These are phyloP conservation scores for Pterobdella sp. DNA, from an alignment of 2,888 invertebrate genomes.

Conservation along the genomic window DNA sequence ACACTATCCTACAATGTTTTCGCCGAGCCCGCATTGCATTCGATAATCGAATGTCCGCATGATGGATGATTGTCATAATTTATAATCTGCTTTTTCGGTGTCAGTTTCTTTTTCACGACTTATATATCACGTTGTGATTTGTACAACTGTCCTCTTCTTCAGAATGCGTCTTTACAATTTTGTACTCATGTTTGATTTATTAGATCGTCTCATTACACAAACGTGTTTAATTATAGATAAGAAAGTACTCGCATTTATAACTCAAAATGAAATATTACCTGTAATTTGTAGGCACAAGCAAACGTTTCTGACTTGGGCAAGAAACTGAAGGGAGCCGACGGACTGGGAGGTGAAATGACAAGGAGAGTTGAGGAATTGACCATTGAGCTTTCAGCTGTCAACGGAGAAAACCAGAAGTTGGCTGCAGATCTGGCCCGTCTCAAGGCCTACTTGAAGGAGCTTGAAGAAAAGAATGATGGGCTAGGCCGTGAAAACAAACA, in stretches of 20 bases:
- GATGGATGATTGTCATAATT: not conserved
- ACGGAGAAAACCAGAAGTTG: conserved; percentile 67
- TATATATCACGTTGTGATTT: not conserved
- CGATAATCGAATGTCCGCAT: not conserved
- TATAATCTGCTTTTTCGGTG: not conserved
- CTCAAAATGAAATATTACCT: not conserved
- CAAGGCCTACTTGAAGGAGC: conserved; percentile 88
- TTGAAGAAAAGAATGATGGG: conserved; percentile 87
- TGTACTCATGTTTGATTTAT: not conserved
- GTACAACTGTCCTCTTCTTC: not conserved
- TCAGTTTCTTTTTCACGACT: not conserved
- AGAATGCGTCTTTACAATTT: not conserved
- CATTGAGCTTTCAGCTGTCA: conserved; percentile 81
- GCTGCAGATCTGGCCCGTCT: conserved; percentile 82
- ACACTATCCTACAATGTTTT: not conserved
- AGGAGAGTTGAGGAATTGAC: conserved; percentile 75
- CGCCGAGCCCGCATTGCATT: not conserved
- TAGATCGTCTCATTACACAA: not conserved
- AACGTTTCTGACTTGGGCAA: conserved; percentile 42
- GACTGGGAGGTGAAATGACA: conserved; percentile 32
- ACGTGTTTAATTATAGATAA: conserved; percentile 12
- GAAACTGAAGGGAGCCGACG: conserved; percentile 54
- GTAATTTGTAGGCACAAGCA: conserved; percentile 34
- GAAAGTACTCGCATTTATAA: not conserved
- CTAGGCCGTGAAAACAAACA: conserved; percentile 96